Conservation (phyloP, 2,888 invertebrate species). For the Argyra leucocephala region DNA sequence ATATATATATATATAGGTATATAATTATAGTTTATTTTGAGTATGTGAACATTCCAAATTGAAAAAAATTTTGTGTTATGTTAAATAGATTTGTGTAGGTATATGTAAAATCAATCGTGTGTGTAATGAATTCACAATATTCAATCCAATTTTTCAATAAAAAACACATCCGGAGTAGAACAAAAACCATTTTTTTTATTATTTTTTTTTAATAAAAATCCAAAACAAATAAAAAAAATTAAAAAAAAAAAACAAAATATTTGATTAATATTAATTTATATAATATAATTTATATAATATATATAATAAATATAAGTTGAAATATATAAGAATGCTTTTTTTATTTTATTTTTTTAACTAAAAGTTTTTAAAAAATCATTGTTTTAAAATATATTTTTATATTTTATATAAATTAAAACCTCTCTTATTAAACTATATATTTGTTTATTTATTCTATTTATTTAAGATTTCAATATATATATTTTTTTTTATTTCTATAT, state of each 20-base stretch:
- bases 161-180: not conserved
- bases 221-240: not conserved
- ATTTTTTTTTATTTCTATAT: too few relatives aligned
- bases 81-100: not conserved
- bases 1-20: not conserved
- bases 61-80: not conserved
- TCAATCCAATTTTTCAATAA: not conserved
- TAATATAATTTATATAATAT: not conserved
- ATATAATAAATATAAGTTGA: not conserved
- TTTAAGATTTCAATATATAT: too few relatives aligned
- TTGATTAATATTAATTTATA: not conserved
- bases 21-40: not conserved
- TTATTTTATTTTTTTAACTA: too few relatives aligned
- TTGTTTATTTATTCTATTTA: too few relatives aligned
- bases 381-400: too few relatives aligned
- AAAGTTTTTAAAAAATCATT: too few relatives aligned
- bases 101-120: not conserved
- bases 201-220: not conserved
- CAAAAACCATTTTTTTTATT: too few relatives aligned
- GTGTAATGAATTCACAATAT: not conserved
- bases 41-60: not conserved
- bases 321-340: not conserved
- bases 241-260: not conserved
- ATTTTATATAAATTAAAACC: too few relatives aligned
- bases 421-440: too few relatives aligned